Evolutionary conservation across 2,888 invertebrate genomes (phyloP), one percentile per base, ranked within the genome.

Genomic region (Bhutanitis thaidina): DNA sequence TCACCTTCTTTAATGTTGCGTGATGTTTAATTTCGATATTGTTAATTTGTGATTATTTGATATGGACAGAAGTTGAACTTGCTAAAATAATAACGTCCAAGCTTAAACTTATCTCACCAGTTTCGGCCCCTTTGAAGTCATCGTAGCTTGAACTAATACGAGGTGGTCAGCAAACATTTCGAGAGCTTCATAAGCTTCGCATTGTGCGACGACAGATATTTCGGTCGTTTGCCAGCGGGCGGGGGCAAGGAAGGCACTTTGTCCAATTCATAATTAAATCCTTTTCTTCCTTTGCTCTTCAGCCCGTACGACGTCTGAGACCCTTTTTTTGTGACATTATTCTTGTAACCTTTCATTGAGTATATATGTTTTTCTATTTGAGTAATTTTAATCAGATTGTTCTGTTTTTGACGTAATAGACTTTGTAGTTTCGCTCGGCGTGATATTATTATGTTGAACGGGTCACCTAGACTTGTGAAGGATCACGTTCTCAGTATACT

Each of bases 141-240:
- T 20, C 20, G 20, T 20, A 2, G 20, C 20, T 20, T 20, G 3
- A 20, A 20, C 20, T 2, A 10, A 30, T 20, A 30, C 9, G 30
- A 13, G 32, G 34, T 39, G 34, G 32, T 47, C 39, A 34, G 14
- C 30, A 47, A 47, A 47, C 47, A 47, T 25, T 44, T 44, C 25
- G 39, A 34, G 47, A 32, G 32, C 39, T 39, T 39, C 32, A 14
- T 47, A 39, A 47, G 32, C 39, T 25, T 8, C 1, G 20, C 14
- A 47, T 39, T 47, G 47, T 47, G 20, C 34, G 39, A 10, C 25
- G 39, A 39, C 32, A 29, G 30, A 39, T 39, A 39, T 12, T 10
- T 15, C 47, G 32, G 20, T n/a, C 25, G 25, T 14, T 16, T 8
- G 20, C 20, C 5, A 5, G 3, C 10, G 14, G 7, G 10, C 14